Base-by-base conservation (phyloP, 2,113 vertebrate species). In the Nettapus auritus region DNA sequence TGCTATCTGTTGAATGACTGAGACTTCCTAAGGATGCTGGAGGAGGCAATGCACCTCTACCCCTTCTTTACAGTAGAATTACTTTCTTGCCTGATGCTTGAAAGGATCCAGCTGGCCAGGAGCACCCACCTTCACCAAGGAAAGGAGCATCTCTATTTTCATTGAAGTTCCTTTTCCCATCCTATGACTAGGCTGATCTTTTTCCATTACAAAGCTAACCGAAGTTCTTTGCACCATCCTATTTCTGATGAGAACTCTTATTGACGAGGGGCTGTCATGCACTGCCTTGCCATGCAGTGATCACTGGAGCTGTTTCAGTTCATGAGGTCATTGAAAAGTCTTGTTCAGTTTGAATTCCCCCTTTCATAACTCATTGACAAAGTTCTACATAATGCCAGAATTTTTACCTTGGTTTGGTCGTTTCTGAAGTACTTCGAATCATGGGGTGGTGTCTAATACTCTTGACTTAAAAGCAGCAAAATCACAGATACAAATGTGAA, bases 51-150 rank as follows among this genome's bases (percentile, higher is more conserved):
- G 29, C 1, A 56, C 4, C 34, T 62, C 20, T 74, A 20, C 9
- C 15, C 6, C 42, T 52, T 38, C 5, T 81, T 42, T 50, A 88
- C 44, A 57, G 60, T 16, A 31, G 3, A 4, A 6, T 79, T 79
- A 3, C 31, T 55, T 78, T 59, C n/a, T 68, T 91, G 13, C 29
- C 33, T 76, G 16, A 23, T 59, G 13, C 34, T 68, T 82, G 13
- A 40, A 78, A 38, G 13, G 33, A 56, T 88, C 13, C 13, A 66
- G 5, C 15, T 88, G 53, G 16, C 38, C 70, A 63, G 26, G 93
- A 76, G 29, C 33, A 67, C 10, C 3, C 13, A 38, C 0, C 0
- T 66, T 76, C 31, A 50, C 23, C 12, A n/a, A 26, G 38, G 23
- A 79, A 55, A 70, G 11, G 18, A 68, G 2, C 38, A 55, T 50